Base-by-base conservation (phyloP, 2,888 invertebrate species). In the Fabriciana adippe region DNA sequence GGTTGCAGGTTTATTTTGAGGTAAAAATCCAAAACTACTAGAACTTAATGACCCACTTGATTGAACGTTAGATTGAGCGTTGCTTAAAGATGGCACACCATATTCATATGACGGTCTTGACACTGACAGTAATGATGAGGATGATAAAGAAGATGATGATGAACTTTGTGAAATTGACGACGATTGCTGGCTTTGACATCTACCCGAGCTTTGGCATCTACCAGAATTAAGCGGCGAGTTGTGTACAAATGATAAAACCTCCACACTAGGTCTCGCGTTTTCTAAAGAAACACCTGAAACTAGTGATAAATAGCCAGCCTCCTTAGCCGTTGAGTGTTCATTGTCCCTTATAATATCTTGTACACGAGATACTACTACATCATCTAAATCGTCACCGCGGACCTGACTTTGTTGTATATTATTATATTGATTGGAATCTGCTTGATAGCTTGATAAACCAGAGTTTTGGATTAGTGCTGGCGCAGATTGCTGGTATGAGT, bases 281-380 rank as follows among this genome's bases (percentile, higher is more conserved):
- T 85, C 91, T 6, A 92, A 76, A 15, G 90, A 84, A 21, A 92
- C 88, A 31, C 92, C 91, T 3, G 92, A 90, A 15, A 92, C 89
- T 21, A 90, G 72, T 0, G 92, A 92, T 35, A 79, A 74, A 68
- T 89, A 91, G 47, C 92, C 92, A 18, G 87, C 82, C 47, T 86
- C 81, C 62, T 80, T 86, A 0, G 92, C 92, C n/a, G 85, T 81
- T 6, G 80, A 82, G 66, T 91, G 92, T 72, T 92, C 92, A 72
- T 81, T 84, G 2, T 91, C 89, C 68, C 81, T 91, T 31, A 92
- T 87, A 31, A 92, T 86, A 67, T 84, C 83, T 72, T 90, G 88
- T 48, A 92, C 86, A 47, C 82, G 84, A 56, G 82, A 80, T 5
- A 92, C 83, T 0, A 89, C 88, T 0, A 86, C 74, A 0, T 89